Evolutionary conservation across 2,888 invertebrate genomes (phyloP).

Genomic region (Meloe dianella): DNA sequence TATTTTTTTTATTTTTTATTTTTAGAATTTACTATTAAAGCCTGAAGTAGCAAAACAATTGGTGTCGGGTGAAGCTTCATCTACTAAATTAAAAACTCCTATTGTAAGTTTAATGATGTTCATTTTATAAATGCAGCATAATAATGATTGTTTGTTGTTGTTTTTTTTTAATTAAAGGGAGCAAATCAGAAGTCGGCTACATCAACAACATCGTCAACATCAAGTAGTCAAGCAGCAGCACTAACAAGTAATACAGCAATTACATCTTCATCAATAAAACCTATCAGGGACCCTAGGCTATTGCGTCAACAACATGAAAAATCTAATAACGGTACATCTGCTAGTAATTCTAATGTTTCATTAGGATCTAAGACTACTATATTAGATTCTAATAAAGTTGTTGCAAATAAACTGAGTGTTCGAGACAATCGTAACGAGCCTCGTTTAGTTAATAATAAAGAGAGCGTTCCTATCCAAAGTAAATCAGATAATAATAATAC

Average conservation of each 20-base stretch:
- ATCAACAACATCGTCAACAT: not conserved
- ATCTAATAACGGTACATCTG: constrained; percentile 21
- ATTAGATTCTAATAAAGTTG: constrained; percentile 57
- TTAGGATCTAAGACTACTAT: constrained; percentile 52
- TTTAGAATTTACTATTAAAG: constrained; percentile 56
- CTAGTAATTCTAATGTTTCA: constrained; percentile 47
- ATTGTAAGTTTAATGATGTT: constrained; percentile 24
- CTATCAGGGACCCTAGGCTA: constrained; percentile 57
- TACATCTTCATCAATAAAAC: constrained; percentile 45
- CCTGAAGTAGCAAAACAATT: constrained; percentile 58
- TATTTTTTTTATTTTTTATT: constrained; percentile 24
- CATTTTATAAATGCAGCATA: not conserved
- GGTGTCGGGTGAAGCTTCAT: constrained; percentile 34
- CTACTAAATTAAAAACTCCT: constrained; percentile 5
- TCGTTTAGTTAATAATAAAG: constrained; percentile 57
- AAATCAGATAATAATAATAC: constrained; percentile 35
- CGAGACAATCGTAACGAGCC: constrained; percentile 57
- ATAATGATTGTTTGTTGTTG: not conserved
- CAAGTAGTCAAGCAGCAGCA: not conserved
- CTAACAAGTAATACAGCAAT: constrained; percentile 44
- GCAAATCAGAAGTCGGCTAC: not conserved
- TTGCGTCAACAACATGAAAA: constrained; percentile 47
- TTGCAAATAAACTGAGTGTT: constrained; percentile 57
- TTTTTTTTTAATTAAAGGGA: not conserved
- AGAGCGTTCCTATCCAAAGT: constrained; percentile 49